phyloP scores from a whole-genome alignment of 1,140 invertebrate genomes.

The Calliopsis andreniformis region DNA sequence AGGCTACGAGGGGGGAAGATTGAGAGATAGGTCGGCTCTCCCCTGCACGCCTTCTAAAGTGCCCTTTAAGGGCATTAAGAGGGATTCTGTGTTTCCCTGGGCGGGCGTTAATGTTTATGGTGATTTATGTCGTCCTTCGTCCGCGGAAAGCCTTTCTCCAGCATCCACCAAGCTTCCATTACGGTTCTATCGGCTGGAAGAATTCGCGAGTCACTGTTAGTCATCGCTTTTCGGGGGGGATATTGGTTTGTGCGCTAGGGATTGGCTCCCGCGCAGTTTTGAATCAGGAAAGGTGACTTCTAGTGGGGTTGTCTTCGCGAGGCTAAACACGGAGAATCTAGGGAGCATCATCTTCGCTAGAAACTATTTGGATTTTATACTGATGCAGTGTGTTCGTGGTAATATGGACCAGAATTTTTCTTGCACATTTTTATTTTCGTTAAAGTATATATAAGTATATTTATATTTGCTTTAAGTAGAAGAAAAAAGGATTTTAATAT shows the following conservation, averaged over 20 bases:
- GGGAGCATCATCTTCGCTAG: too few species aligned
- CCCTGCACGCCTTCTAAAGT: background rate
- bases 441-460: too few species aligned
- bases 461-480: too few species aligned
- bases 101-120: constrained; percentile 3
- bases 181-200: constrained; percentile 6
- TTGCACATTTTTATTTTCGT: too few species aligned
- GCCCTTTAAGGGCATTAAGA: constrained; percentile 2
- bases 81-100: constrained; percentile 9
- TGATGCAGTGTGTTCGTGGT: too few species aligned
- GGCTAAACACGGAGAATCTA: background rate
- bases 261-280: background rate
- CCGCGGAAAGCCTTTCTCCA: background rate
- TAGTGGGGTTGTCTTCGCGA: too few species aligned
- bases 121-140: constrained; percentile 9
- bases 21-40: background rate
- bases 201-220: background rate
- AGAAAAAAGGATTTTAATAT: too few species aligned
- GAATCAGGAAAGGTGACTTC: constrained; percentile 5
- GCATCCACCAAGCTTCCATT: background rate
- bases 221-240: background rate
- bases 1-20: too few species aligned
- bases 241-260: background rate
- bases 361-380: too few species aligned
- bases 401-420: too few species aligned